phyloP scores from a whole-genome alignment of 1,140 invertebrate species.

The Drosophila ananassae region DNA sequence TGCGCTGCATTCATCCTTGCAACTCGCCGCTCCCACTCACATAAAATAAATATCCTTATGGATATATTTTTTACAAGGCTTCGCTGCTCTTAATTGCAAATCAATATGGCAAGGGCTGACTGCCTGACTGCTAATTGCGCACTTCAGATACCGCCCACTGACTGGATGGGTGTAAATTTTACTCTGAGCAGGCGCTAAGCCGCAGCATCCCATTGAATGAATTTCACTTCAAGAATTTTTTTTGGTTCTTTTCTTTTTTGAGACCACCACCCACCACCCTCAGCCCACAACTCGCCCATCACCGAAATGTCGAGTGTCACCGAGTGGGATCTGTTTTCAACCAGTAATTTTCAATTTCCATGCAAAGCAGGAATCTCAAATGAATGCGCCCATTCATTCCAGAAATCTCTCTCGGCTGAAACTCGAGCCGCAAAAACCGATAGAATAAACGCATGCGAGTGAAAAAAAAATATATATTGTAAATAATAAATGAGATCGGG shows the following conservation, averaged over 20 bases:
- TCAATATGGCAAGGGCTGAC: constrained; percentile 55
- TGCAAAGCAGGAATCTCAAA: constrained; percentile 44
- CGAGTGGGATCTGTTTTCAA: constrained; percentile 7
- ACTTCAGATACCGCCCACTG: constrained; percentile 24
- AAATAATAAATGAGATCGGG: constrained; percentile 56
- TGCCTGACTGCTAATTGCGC: constrained; percentile 66
- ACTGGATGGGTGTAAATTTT: constrained; percentile 39
- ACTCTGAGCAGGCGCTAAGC: constrained; percentile 13
- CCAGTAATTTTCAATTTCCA: constrained; percentile 59
- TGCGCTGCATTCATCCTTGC: constrained; percentile 1
- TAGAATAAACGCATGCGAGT: constrained; percentile 29
- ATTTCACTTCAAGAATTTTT: constrained; percentile 15
- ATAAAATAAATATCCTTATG: constrained; percentile 30
- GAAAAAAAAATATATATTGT: constrained; percentile 40
- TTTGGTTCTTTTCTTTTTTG: background rate
- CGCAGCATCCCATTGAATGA: constrained; percentile 4
- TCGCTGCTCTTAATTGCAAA: constrained; percentile 67
- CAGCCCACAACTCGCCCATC: too few species aligned
- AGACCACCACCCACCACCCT: background rate
- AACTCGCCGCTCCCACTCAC: background rate
- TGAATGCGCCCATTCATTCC: constrained; percentile 25
- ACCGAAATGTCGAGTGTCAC: constrained; percentile 23
- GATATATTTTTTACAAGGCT: constrained; percentile 27
- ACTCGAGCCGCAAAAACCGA: constrained; percentile 19
- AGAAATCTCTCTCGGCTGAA: constrained; percentile 3